Evolutionary conservation across 2,113 vertebrate species (phyloP).

Genomic region (Camelus bactrianus): DNA sequence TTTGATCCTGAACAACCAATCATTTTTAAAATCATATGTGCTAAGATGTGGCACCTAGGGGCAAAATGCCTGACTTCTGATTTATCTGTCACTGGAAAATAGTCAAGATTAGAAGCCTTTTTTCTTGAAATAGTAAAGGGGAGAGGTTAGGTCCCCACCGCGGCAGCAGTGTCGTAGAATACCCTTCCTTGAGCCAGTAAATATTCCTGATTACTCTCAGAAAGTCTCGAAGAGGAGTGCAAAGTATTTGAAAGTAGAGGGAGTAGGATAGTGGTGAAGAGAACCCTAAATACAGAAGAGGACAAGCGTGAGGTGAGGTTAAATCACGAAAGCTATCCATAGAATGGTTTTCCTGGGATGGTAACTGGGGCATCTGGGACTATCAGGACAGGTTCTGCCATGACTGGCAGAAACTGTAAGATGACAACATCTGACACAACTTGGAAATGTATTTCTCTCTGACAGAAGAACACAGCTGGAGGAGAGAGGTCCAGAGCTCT

Average conservation of each 20-base stretch:
- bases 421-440: neutral
- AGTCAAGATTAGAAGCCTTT: neutral
- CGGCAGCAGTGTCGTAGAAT: neutral
- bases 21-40: slow-evolving; percentile 32
- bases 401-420: neutral
- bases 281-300: neutral
- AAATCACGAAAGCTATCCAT: neutral
- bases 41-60: neutral
- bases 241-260: neutral
- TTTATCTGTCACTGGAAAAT: neutral
- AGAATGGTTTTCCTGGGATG: neutral
- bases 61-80: neutral
- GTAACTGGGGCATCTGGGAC: neutral
- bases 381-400: neutral
- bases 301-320: neutral
- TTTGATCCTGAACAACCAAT: neutral
- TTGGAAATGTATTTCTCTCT: neutral
- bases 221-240: neutral
- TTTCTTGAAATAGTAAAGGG: neutral
- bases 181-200: neutral
- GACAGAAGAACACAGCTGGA: neutral
- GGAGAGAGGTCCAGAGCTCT: neutral
- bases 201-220: neutral
- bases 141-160: neutral
- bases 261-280: neutral